Evolutionary conservation across 2,888 invertebrate genomes (phyloP).

Genomic region (Andricus quercusramuli): DNA sequence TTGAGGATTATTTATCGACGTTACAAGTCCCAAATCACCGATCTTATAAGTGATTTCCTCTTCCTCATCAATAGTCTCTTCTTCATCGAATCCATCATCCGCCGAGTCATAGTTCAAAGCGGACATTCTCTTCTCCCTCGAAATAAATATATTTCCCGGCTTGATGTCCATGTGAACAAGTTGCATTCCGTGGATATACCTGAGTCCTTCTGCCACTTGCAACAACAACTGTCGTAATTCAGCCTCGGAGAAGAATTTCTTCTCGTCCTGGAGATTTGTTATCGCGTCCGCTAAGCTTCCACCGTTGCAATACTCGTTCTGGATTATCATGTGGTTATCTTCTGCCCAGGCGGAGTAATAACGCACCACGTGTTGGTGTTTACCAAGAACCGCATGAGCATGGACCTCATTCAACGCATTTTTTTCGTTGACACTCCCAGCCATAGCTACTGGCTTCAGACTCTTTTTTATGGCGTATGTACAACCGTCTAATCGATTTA

Average conservation of each 20-base stretch:
- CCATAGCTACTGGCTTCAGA: constrained; percentile 86
- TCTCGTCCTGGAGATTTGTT: constrained; percentile 77
- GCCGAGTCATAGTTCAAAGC: constrained; percentile 82
- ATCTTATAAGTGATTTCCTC: constrained; percentile 88
- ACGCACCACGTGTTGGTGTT: constrained; percentile 95
- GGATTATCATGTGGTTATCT: constrained; percentile 95
- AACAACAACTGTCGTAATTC: constrained; percentile 87
- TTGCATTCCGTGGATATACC: constrained; percentile 92
- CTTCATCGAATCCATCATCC: constrained; percentile 88
- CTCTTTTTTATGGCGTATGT: constrained; percentile 94
- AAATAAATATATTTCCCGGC: constrained; percentile 94
- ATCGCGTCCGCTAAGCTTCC: constrained; percentile 89
- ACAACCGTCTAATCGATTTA: constrained; percentile 94
- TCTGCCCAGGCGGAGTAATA: constrained; percentile 98
- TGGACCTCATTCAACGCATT: constrained; percentile 95
- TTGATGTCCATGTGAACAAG: constrained; percentile 97
- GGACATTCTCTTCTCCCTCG: constrained; percentile 81
- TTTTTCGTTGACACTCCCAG: constrained; percentile 91
- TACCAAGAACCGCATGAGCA: constrained; percentile 95
- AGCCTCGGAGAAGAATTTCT: constrained; percentile 83
- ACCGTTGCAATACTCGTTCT: constrained; percentile 96
- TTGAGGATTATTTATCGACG: constrained; percentile 88
- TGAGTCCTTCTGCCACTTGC: constrained; percentile 91
- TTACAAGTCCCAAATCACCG: constrained; percentile 96
- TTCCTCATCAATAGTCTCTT: constrained; percentile 80